Conservation (phyloP, 2,113 vertebrate species). For the Neomonachus schauinslandi region DNA sequence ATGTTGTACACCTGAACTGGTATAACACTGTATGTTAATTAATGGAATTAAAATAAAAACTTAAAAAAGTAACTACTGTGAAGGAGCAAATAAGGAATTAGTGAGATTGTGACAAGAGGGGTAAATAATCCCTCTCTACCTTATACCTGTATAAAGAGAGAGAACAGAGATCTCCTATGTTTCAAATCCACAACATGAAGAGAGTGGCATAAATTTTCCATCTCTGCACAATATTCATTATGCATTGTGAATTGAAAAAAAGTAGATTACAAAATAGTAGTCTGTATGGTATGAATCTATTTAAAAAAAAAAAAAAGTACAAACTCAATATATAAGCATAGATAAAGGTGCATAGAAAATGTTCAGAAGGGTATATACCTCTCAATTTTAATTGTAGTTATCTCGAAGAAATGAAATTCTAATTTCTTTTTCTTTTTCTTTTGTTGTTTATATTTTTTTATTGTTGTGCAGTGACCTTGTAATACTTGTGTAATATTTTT, state of each 20-base stretch:
- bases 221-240: background rate
- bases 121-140: background rate
- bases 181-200: background rate
- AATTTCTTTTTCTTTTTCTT: background rate
- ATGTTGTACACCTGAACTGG: background rate
- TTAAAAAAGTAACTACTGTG: background rate
- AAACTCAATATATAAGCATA: background rate
- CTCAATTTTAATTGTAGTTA: conserved; percentile 14
- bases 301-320: background rate
- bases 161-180: background rate
- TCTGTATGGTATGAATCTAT: background rate
- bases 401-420: background rate
- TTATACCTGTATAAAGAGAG: background rate
- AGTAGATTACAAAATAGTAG: background rate
- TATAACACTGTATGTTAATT: background rate
- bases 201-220: background rate
- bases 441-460: background rate
- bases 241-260: background rate
- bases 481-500: background rate
- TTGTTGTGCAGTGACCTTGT: background rate
- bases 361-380: background rate
- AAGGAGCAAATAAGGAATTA: background rate
- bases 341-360: background rate
- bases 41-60: background rate
- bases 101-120: background rate